Evolutionary conservation across 2,113 vertebrate genomes (phyloP).

Genomic region (Poeciliopsis turrubarensis): DNA sequence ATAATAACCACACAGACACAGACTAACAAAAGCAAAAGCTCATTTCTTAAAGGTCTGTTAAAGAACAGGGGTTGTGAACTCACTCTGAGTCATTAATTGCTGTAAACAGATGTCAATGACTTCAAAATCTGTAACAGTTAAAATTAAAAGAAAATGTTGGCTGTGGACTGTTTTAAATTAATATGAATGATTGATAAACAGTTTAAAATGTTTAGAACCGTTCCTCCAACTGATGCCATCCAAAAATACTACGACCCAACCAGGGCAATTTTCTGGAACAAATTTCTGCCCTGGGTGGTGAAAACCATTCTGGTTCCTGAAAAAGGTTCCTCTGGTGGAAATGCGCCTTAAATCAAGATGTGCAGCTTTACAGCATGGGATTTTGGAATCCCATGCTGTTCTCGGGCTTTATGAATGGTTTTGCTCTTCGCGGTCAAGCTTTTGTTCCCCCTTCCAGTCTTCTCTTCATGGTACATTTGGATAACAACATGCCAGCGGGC

Average conservation of each 20-base stretch:
- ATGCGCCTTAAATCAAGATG: not conserved
- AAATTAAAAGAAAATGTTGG: too few relatives aligned
- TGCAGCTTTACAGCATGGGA: not conserved
- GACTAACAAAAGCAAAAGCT: too few relatives aligned
- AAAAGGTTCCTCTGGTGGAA: not conserved
- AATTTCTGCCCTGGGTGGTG: not conserved
- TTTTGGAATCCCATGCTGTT: not conserved
- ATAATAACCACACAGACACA: too few relatives aligned
- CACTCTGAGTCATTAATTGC: too few relatives aligned
- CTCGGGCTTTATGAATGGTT: not conserved
- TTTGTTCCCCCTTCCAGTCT: not conserved
- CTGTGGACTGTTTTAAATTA: too few relatives aligned
- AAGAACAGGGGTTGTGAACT: too few relatives aligned
- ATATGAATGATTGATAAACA: not conserved
- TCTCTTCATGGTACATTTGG: not conserved
- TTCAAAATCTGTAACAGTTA: too few relatives aligned
- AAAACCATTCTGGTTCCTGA: not conserved
- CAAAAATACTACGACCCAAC: not conserved
- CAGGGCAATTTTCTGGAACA: not conserved
- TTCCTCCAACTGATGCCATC: not conserved
- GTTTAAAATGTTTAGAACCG: not conserved
- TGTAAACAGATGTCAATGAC: too few relatives aligned
- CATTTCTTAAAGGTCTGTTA: too few relatives aligned
- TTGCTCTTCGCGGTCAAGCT: not conserved
- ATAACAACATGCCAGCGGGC: not conserved